Base-by-base conservation (phyloP, 2,113 vertebrate species). In the Ameiurus melas region DNA sequence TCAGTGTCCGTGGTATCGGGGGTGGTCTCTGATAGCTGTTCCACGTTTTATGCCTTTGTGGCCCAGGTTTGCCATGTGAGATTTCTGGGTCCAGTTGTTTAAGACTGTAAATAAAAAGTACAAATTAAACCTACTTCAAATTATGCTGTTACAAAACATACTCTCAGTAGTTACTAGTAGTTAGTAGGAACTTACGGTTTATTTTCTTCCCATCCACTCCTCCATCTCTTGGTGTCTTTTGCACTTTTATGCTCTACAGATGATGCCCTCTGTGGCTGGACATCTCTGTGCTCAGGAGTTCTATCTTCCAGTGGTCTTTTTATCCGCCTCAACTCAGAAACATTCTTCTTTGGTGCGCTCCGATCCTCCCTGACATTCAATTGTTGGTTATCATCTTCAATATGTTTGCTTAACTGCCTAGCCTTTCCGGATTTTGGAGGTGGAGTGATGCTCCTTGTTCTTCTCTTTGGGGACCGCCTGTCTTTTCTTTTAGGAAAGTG, bases 171-270 rank as follows among this genome's bases (percentile, higher is more conserved):
- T 47, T 47, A n/a, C n/a, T n/a, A n/a, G n/a, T n/a, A n/a, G n/a
- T n/a, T n/a, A n/a, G 6, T 7, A 47, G 43, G 6, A 0, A 89
- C 97, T 96, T 95, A 99, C 98, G 95, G 96, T 94, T 99, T 99
- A 92, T 92, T 98, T 93, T 99, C 98, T 92, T 99, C 97, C 98
- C 98, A 99, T 93, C 97, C 97, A 92, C 97, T 97, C 91, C 96
- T 97, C 97, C 98, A 99, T 91, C 97, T 94, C 92, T 98, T 98
- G 79, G 94, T 91, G 3, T 98, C 97, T 93, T 99, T 99, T 25
- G 93, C 89, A 80, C 98, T 97, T n/a, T 95, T 95, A 58, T 57
- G 60, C 0, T 92, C 93, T 86, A 94, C 0, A 90, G 86, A 71
- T 96, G 94, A 33, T 96, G 96, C 30, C 95, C 95, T 88, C 39